Base-by-base conservation (phyloP, 1,140 invertebrate genomes). In the Drosophila sproati region DNA sequence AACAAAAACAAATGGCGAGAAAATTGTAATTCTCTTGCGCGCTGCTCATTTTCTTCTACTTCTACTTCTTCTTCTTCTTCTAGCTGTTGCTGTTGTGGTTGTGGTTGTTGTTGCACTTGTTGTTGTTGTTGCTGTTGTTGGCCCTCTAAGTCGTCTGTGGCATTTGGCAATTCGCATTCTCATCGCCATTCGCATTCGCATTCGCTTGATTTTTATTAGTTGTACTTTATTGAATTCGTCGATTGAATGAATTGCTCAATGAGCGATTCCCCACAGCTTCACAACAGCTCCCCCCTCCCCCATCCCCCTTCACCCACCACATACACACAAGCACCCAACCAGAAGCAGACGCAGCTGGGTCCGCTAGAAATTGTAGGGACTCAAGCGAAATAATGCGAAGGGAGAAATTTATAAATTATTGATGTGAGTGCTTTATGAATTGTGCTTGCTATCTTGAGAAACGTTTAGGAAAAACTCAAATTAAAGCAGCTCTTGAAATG, bases 191-290 rank as follows among this genome's bases (percentile, higher is more conserved):
- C 7, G 3, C 39, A 20, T 20, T 41, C 56, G 62, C 70, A 75
- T 76, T 72, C 48, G 70, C 71, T 78, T 82, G 72, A 77, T 77
- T 88, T 87, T 87, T 87, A 87, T 88, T 87, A 87, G 83, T 87
- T 87, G 83, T 87, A 83, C 83, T 87, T 88, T 88, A 87, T 87
- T 87, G 83, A 87, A 87, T 87, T 88, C 80, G 70, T 71, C 83
- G 85, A 83, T 87, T 88, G 69, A 87, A 87, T 87, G 83, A 87
- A 88, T 88, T 87, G 83, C 77, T 82, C 77, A 87, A 87, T 88
- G 77, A 88, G 77, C 82, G 80, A 47, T 51, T 64, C 43, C 55
- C 31, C 59, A 5, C 37, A 55, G 7, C 45, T n/a, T 2, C 10
- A 20, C 20, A 20, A 20, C 20, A 20, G 20, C 47, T 0, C 45